These are phyloP conservation scores for Caenorhabditis uteleia DNA, from an alignment of 2,888 invertebrate species.

Conservation along the genomic window DNA sequence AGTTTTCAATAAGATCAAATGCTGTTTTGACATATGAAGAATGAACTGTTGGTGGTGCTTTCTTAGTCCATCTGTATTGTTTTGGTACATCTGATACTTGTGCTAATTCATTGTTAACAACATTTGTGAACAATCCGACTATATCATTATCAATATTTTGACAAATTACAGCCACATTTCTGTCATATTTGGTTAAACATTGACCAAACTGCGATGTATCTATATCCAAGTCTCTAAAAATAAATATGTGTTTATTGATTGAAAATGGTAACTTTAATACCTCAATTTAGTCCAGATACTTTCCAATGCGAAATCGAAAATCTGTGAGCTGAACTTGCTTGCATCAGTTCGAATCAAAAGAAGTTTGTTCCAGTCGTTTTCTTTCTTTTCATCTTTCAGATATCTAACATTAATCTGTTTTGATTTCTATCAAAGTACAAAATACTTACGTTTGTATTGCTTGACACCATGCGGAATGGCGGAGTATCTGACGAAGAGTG, in stretches of 20 bases:
- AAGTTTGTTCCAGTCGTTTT: slow-evolving; percentile 15
- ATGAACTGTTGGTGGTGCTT: slow-evolving; percentile 78
- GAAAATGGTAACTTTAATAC: slow-evolving; percentile 13
- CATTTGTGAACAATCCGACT: slow-evolving; percentile 9
- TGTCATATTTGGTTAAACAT: slow-evolving; percentile 41
- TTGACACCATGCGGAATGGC: slow-evolving; percentile 74
- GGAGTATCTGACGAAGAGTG: slow-evolving; percentile 81
- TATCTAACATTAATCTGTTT: slow-evolving; percentile 17
- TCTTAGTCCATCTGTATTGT: slow-evolving; percentile 68
- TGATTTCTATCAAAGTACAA: slow-evolving; percentile 3
- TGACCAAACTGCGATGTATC: slow-evolving; percentile 59
- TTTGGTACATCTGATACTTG: slow-evolving; percentile 85
- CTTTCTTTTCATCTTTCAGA: background rate
- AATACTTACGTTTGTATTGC: slow-evolving; percentile 26
- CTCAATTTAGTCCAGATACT: slow-evolving; percentile 45
- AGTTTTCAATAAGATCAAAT: slow-evolving; percentile 12
- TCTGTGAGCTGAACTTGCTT: slow-evolving; percentile 17
- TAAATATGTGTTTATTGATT: background rate
- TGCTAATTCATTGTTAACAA: slow-evolving; percentile 35
- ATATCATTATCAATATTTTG: slow-evolving; percentile 22
- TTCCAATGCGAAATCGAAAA: slow-evolving; percentile 48
- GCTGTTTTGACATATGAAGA: slow-evolving; percentile 76
- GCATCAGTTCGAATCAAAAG: slow-evolving; percentile 20
- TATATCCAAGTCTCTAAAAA: slow-evolving; percentile 44
- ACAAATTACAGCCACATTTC: slow-evolving; percentile 24